Evolutionary conservation across 1,140 invertebrate genomes (phyloP), one percentile per base, ranked within the genome.

Genomic region (Mylabris phalerata): DNA sequence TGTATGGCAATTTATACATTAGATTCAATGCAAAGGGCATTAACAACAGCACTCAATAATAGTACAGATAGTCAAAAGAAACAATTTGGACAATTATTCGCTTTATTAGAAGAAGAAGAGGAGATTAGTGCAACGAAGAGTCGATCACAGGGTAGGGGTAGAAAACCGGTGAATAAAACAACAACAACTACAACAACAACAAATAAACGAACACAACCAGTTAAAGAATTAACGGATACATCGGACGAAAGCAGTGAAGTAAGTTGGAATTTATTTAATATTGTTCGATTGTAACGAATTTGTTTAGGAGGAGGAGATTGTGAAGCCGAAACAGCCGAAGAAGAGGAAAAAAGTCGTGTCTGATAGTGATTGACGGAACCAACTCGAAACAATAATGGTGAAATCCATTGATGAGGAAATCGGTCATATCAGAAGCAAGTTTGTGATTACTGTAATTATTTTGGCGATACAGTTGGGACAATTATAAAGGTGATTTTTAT

Each of bases 11-110:
- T 92, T 56, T 90, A 88, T 73, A 84, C 83, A 54, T 80, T 87
- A 72, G 92, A 95, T 72, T 84, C 82, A 50, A 90, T 98, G 82
- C 93, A 96, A 74, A 85, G 88, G 72, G 92, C 93, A 13, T 76
- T 98, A 50, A 86, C 89, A 63, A 82, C 86, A 56, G 87, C 88
- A 6, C 87, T 89, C 69, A 82, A 82, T 25, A 84, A 87, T 32
- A 88, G 90, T 71, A 92, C 79, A 69, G 93, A 95, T 72, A 82
- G 82, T 56, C 81, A 89, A 66, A 87, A 93, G 79, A 90, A 89
- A 76, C 91, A 89, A 77, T 97, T 91, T 72, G 87, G 88, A 73
- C 92, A 96, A 70, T 78, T 98, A 55, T 92, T 97, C 75, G 87
- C 91, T 0, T 79, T 97, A 62, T 89, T 92, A 5, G 93, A 94